phyloP scores from a whole-genome alignment of 2,888 invertebrate species.

The Xanthia icteritia region DNA sequence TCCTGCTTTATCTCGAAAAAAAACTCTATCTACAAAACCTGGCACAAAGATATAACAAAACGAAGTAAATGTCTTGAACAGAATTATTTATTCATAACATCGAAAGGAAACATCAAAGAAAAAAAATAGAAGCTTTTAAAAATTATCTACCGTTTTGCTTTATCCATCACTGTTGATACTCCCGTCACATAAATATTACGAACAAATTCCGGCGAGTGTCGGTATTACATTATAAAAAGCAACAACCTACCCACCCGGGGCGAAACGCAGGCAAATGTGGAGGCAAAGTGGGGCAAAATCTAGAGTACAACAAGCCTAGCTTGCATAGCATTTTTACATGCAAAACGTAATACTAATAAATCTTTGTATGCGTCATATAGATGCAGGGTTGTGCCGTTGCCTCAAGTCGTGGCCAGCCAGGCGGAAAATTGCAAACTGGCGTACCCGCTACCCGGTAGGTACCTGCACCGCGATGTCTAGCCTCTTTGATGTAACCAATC shows the following conservation, averaged over 20 bases:
- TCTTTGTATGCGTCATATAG: constrained; percentile 69
- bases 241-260: constrained; percentile 52
- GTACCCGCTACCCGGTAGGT: constrained; percentile 50
- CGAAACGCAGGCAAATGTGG: constrained; percentile 43
- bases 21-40: constrained; percentile 10
- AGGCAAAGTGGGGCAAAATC: constrained; percentile 57
- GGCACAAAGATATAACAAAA: constrained; percentile 20
- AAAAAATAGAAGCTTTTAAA: constrained; percentile 54
- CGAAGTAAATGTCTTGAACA: constrained; percentile 31
- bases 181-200: constrained; percentile 57
- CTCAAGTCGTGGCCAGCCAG: constrained; percentile 69
- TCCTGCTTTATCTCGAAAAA: constrained; percentile 10
- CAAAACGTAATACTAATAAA: constrained; percentile 71
- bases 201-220: constrained; percentile 58
- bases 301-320: constrained; percentile 54
- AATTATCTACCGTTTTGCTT: constrained; percentile 59
- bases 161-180: constrained; percentile 55
- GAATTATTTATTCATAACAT: constrained; percentile 45
- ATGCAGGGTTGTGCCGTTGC: constrained; percentile 60
- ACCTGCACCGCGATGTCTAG: constrained; percentile 55
- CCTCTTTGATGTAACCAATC: constrained; percentile 52
- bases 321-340: constrained; percentile 62
- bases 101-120: constrained; percentile 47
- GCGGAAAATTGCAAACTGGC: constrained; percentile 74
- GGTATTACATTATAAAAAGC: constrained; percentile 60